Evolutionary conservation across 2,888 invertebrate genomes (phyloP).

Genomic region (Lepidonotus clava): DNA sequence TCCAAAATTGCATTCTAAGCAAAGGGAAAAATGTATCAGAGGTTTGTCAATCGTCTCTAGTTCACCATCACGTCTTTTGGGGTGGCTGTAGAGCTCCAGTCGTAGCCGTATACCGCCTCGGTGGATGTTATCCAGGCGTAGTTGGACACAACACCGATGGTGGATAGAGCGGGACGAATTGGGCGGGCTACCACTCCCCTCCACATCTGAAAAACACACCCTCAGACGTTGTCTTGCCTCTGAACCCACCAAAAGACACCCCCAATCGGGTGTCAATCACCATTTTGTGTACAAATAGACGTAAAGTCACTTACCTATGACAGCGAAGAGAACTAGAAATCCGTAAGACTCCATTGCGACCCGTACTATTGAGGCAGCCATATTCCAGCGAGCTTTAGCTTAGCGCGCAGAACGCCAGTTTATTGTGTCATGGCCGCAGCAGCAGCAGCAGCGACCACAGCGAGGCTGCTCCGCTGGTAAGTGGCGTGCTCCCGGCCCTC

Average conservation of each 20-base stretch:
- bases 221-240: not conserved
- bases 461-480: slow-evolving; percentile 31
- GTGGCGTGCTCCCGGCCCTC: not conserved
- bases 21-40: too few species aligned
- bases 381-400: not conserved
- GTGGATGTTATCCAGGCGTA: too few species aligned
- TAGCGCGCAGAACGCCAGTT: not conserved
- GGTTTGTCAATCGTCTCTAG: too few species aligned
- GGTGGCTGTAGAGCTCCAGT: too few species aligned
- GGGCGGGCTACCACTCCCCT: too few species aligned
- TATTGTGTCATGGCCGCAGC: slow-evolving; percentile 13
- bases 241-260: not conserved
- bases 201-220: not conserved
- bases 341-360: slow-evolving; percentile 25
- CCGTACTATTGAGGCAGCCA: slow-evolving; percentile 15
- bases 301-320: slow-evolving; percentile 5
- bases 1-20: too few species aligned
- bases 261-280: not conserved
- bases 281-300: not conserved
- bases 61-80: too few species aligned
- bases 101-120: too few species aligned
- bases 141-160: too few species aligned
- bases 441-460: not conserved
- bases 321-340: not conserved
- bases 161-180: too few species aligned